A percentile compares a stretch with the other conserved stretches of the same genome.
Evolutionary conservation across 2,797 vertebrate species (phyloP).

Genomic region (Sphaeramia orbicularis): DNA sequence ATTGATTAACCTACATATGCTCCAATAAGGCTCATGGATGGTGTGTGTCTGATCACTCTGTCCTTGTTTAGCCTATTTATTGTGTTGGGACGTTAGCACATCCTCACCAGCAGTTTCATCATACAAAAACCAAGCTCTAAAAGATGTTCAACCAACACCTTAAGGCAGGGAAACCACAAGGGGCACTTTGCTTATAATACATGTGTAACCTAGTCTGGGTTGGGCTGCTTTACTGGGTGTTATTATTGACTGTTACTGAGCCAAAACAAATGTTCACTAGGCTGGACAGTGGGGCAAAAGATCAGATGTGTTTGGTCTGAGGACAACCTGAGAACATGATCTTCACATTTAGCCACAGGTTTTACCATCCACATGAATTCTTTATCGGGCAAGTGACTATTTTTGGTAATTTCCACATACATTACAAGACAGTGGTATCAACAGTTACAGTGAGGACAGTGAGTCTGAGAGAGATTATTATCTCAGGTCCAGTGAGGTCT

Average conservation of each 20-base stretch:
- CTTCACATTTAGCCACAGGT: no score
- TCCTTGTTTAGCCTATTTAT: slow-evolving; percentile 61
- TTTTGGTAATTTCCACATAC: no score
- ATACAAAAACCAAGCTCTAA: slow-evolving; percentile 11
- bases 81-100: slow-evolving; percentile 39
- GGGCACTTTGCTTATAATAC: background rate
- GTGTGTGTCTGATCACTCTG: slow-evolving; percentile 56
- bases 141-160: slow-evolving; percentile 10
- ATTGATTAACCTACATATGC: slow-evolving; percentile 80
- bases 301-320: background rate
- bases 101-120: slow-evolving; percentile 23
- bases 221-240: background rate
- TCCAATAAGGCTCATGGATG: slow-evolving; percentile 43
- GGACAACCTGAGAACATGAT: background rate
- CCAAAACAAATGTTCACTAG: slow-evolving; percentile 4
- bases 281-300: background rate
- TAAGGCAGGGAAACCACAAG: slow-evolving; percentile 1
- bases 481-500: no score
- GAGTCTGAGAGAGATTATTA: no score
- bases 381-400: no score
- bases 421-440: no score
- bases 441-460: no score
- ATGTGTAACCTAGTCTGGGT: slow-evolving; percentile 3
- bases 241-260: background rate
- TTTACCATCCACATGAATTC: no score